These are phyloP conservation scores for Dendrophyllia cribrosa DNA, from an alignment of 64 coral and sea anemone genomes.

Conservation along the genomic window DNA sequence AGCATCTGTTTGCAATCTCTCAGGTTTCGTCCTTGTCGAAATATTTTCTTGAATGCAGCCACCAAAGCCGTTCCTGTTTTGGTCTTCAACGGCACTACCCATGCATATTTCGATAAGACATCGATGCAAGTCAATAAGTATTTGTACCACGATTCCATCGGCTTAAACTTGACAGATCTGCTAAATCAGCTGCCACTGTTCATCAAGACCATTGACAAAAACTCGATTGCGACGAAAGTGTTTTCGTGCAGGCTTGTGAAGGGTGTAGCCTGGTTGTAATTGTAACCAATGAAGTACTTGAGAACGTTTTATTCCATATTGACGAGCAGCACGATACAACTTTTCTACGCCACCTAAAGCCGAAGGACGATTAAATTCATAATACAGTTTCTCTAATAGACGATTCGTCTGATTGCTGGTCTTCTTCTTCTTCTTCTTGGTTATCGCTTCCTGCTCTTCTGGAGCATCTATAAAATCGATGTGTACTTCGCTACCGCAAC, in stretches of 20 bases:
- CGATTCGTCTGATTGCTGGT: no score
- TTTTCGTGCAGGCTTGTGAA: conserved; percentile 13
- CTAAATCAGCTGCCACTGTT: conserved; percentile 50
- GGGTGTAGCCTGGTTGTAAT: conserved; percentile 20
- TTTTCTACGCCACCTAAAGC: background rate
- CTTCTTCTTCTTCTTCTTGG: no score
- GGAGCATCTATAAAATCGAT: conserved; percentile 24
- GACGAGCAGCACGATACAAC: background rate
- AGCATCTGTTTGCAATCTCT: conserved; percentile 26
- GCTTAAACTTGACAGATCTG: background rate
- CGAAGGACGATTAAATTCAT: no score
- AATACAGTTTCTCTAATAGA: no score
- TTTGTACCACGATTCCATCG: conserved; percentile 31
- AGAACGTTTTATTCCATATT: conserved; percentile 12
- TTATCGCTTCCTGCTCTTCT: background rate
- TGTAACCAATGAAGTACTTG: background rate
- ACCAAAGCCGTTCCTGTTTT: conserved; percentile 2
- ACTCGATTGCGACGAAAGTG: conserved; percentile 30
- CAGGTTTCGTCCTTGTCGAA: conserved; percentile 14
- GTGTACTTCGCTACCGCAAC: conserved; percentile 7
- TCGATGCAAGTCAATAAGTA: conserved; percentile 25
- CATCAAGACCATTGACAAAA: conserved; percentile 21
- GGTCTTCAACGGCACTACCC: background rate
- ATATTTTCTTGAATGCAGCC: conserved; percentile 32
- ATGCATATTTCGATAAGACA: no score